phyloP scores from a whole-genome alignment of 2,797 vertebrate species.

The Gymnothorax javanicus region DNA sequence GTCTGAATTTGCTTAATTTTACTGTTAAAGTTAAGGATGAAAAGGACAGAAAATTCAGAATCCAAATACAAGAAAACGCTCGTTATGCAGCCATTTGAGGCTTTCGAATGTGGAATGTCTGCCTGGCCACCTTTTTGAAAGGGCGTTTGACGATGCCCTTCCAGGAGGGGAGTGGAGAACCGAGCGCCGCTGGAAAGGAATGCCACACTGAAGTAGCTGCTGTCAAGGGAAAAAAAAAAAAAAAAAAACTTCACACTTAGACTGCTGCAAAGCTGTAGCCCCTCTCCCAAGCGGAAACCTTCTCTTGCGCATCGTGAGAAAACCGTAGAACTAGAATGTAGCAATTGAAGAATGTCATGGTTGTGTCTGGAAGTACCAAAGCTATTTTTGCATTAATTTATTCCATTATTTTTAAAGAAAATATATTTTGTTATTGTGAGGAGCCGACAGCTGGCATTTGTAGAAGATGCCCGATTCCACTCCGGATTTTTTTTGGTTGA shows the following conservation, averaged over 20 bases:
- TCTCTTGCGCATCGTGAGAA: slow-evolving; percentile 14
- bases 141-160: not conserved
- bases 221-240: not conserved
- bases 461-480: slow-evolving; percentile 4
- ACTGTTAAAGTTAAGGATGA: not conserved
- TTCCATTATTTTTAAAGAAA: slow-evolving; percentile 21
- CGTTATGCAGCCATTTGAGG: not conserved
- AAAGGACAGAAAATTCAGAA: not conserved
- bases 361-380: slow-evolving; percentile 50
- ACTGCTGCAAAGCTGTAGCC: not conserved
- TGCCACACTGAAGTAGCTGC: slow-evolving; percentile 7
- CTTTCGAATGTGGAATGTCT: not conserved
- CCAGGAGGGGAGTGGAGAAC: slow-evolving; percentile 20
- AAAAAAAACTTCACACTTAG: slow-evolving; percentile 7
- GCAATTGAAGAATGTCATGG: slow-evolving; percentile 50
- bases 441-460: slow-evolving; percentile 12
- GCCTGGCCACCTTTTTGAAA: not conserved
- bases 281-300: not conserved
- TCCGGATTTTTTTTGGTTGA: slow-evolving; percentile 37
- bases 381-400: slow-evolving; percentile 38
- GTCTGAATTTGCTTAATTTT: not conserved
- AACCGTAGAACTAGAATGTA: slow-evolving; percentile 48
- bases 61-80: not conserved
- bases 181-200: slow-evolving; percentile 38
- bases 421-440: not conserved